These are phyloP conservation scores for Philopedon plagiatum DNA, from an alignment of 2,888 invertebrate genomes.

Conservation along the genomic window DNA sequence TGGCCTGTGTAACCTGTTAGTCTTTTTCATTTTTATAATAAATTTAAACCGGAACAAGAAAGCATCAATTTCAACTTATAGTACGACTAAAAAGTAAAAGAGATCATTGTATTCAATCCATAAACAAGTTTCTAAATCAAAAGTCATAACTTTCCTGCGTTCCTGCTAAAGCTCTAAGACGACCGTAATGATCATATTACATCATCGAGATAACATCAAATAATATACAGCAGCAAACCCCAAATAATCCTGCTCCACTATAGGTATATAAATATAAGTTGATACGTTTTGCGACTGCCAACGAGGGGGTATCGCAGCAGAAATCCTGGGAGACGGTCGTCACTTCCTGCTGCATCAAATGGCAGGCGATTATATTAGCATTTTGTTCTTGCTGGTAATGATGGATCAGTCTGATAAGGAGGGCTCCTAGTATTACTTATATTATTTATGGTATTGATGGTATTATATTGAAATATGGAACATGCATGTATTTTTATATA, in stretches of 20 bases:
- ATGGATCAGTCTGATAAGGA: neutral
- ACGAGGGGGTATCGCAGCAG: constrained; percentile 12
- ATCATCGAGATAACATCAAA: constrained; percentile 19
- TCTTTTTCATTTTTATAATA: too few species aligned
- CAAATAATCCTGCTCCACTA: constrained; percentile 17
- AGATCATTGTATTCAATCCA: neutral
- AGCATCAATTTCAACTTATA: too few species aligned
- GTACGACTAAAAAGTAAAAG: too few species aligned
- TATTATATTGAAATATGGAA: too few species aligned
- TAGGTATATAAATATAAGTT: constrained; percentile 18
- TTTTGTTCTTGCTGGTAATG: constrained; percentile 14
- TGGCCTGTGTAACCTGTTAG: too few species aligned
- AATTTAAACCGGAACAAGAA: too few species aligned
- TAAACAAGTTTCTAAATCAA: constrained; percentile 1
- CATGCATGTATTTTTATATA: too few species aligned
- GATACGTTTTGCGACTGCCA: constrained; percentile 17
- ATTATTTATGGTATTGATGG: too few species aligned
- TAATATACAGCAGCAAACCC: constrained; percentile 20
- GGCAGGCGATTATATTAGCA: constrained; percentile 17
- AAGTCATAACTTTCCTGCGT: neutral
- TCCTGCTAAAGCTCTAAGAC: neutral
- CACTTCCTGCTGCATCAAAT: constrained; percentile 16
- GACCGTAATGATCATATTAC: constrained; percentile 14
- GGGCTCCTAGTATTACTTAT: neutral
- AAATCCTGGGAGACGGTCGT: constrained; percentile 19